Evolutionary conservation across 2,888 invertebrate species (phyloP), one percentile per base, ranked within the genome.

Genomic region (Trachelus stipa): DNA sequence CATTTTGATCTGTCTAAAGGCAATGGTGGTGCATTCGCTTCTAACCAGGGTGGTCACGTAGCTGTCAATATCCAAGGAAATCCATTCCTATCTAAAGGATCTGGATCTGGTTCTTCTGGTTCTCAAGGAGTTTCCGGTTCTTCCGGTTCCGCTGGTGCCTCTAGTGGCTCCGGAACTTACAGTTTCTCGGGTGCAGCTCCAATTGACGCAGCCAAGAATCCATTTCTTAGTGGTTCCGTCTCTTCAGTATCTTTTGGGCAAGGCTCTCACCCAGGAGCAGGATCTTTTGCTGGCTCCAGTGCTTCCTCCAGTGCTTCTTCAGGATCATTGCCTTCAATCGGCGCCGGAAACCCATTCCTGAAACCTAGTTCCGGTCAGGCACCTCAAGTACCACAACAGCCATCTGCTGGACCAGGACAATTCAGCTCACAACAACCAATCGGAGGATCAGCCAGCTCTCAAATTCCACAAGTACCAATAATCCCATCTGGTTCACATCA

Each of bases 1-100:
- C 79, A 69, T 31, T 80, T 81, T 71, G 40, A 74, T 75, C 69
- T 73, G n/a, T 35, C 56, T 71, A 74, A 78, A 40, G 80, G 78
- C 34, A 76, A 77, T 71, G 77, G 76, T 35, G 77, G 34, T 74
- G 73, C 80, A 73, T 75, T 79, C 12, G 81, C 77, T 40, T 75
- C 79, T 12, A 81, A 79, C 73, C 68, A 79, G 12, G 76, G 69
- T 3, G 75, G 77, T 69, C 78, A 81, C 12, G 80, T 80, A 11
- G 77, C 68, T 23, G n/a, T 81, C 37, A 78, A 81, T 35, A 4
- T 81, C 23, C 75, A 83, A n/a, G 76, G 78, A 33, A 84, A 84
- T 81, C 84, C 84, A 1, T 84, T 84, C 81, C 73, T 84, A 4
- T 73, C 69, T 34, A 75, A 71, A 68, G 77, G 23, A 40, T 35